These are phyloP conservation scores for Uropsilus gracilis DNA, from an alignment of 2,113 vertebrate species.

Conservation along the genomic window DNA sequence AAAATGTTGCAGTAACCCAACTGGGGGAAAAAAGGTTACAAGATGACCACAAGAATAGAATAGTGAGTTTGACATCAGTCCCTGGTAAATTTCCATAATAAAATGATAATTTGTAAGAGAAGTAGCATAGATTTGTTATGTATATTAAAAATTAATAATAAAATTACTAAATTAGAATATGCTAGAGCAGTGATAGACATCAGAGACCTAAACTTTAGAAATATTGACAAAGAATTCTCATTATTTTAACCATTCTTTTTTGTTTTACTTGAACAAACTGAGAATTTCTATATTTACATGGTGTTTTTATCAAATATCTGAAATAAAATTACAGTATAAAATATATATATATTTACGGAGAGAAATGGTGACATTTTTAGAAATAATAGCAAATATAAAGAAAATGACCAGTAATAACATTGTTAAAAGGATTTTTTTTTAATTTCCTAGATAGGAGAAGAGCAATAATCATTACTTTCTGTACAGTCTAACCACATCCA, in stretches of 20 bases:
- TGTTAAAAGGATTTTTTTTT: neutral
- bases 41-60: neutral
- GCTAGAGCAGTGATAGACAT: neutral
- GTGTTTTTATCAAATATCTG: neutral
- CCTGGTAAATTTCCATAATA: neutral
- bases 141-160: neutral
- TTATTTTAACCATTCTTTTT: neutral
- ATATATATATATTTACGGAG: neutral
- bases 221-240: neutral
- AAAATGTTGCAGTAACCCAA: neutral
- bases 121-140: neutral
- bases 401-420: conserved; percentile 16
- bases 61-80: neutral
- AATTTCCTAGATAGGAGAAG: neutral
- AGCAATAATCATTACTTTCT: neutral
- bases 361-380: neutral
- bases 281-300: neutral
- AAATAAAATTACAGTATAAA: neutral
- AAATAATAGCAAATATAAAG: neutral
- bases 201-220: neutral
- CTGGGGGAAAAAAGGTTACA: neutral
- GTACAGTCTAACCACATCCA: neutral
- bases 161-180: neutral
- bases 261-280: neutral
- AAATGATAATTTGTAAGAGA: conserved; percentile 3